Conservation (phyloP, 2,888 invertebrate species). For the Eupithecia subumbrata region DNA sequence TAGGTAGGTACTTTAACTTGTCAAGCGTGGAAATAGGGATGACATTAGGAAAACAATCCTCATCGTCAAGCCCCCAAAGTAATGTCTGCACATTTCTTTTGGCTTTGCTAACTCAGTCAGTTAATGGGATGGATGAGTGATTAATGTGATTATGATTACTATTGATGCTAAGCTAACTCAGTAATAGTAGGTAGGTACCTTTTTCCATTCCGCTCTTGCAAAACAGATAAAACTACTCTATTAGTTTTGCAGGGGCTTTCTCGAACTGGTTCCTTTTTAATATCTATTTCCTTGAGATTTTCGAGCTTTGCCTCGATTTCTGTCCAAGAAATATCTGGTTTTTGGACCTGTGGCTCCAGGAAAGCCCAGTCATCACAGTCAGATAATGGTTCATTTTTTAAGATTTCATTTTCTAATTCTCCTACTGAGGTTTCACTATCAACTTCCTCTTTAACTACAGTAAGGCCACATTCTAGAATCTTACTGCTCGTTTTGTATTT, state of each 20-base stretch:
- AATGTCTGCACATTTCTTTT: not conserved
- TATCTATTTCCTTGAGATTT: constrained; percentile 39
- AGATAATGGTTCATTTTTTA: constrained; percentile 53
- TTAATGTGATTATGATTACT: too few species aligned
- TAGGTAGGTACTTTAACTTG: not conserved
- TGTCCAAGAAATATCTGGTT: constrained; percentile 38
- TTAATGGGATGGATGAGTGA: not conserved
- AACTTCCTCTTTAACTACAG: constrained; percentile 60
- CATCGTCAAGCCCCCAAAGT: too few species aligned
- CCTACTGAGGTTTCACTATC: constrained; percentile 16
- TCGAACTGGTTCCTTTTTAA: constrained; percentile 36
- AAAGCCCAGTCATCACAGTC: constrained; percentile 26
- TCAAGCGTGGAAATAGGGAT: not conserved
- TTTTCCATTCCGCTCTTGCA: not conserved
- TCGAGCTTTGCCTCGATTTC: constrained; percentile 42
- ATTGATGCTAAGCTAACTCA: not conserved
- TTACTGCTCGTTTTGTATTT: constrained; percentile 64
- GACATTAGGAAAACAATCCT: too few species aligned
- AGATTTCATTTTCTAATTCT: constrained; percentile 49
- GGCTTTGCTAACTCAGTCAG: not conserved
- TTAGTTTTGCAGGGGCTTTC: constrained; percentile 29
- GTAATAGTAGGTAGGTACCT: not conserved
- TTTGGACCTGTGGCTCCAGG: constrained; percentile 44
- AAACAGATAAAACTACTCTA: constrained; percentile 52
- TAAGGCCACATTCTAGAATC: constrained; percentile 58